A percentile compares a stretch with the other conserved stretches of the same genome.
These are phyloP conservation scores for Drosophila oshimai DNA, from an alignment of 1,140 invertebrate species.

Conservation along the genomic window DNA sequence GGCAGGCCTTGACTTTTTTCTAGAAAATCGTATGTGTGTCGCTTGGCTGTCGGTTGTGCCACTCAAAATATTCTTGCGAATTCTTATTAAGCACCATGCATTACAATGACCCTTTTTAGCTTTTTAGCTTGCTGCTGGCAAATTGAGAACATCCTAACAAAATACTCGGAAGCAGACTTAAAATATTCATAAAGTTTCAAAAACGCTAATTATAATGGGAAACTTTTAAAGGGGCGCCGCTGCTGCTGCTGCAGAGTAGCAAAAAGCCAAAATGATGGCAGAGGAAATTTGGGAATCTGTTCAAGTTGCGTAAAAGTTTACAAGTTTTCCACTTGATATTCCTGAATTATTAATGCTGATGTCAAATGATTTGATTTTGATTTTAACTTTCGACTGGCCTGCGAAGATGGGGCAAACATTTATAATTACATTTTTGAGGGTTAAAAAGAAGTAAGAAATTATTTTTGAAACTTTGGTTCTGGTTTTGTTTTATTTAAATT, in stretches of 20 bases:
- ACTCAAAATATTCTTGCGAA: slow-evolving; percentile 8
- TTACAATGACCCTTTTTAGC: too few relatives aligned
- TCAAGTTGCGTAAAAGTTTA: slow-evolving; percentile 38
- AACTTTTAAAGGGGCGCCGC: slow-evolving; percentile 5
- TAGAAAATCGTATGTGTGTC: slow-evolving; percentile 4
- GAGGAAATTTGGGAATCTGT: slow-evolving; percentile 11
- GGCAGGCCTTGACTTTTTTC: slow-evolving; percentile 40
- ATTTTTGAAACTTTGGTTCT: not conserved
- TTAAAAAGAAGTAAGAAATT: not conserved
- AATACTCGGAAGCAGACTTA: not conserved
- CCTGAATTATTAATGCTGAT: slow-evolving; percentile 31
- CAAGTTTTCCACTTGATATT: slow-evolving; percentile 37
- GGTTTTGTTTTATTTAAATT: too few relatives aligned
- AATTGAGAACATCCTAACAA: slow-evolving; percentile 10
- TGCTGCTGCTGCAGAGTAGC: too few relatives aligned
- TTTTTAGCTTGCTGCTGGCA: not conserved
- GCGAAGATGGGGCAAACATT: not conserved
- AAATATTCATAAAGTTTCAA: slow-evolving; percentile 43
- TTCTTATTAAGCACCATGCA: not conserved
- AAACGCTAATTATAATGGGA: slow-evolving; percentile 40
- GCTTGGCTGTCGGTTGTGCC: too few relatives aligned
- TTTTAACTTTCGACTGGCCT: slow-evolving; percentile 6
- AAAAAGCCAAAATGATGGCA: not conserved
- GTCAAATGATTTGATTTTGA: slow-evolving; percentile 38
- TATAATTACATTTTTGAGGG: slow-evolving; percentile 8